Percentiles rank a stretch among this genome's conserved stretches.
Evolutionary conservation across 2,888 invertebrate genomes (phyloP).

Genomic region (Corythucha ciliata): DNA sequence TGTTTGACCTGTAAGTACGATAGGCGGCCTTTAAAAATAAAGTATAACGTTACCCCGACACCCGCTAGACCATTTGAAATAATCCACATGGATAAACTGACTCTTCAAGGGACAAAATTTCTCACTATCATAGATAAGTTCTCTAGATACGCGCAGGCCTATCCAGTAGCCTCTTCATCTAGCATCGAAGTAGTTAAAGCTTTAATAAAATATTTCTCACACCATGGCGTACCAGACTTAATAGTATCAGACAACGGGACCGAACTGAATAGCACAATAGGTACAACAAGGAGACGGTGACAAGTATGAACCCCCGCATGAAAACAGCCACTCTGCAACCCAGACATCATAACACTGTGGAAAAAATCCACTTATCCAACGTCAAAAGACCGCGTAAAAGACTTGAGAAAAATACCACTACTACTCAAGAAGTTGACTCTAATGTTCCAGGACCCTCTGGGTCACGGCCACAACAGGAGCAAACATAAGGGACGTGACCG

Average conservation of each 20-base stretch:
- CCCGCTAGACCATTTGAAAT: constrained; percentile 31
- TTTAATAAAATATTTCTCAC: constrained; percentile 7
- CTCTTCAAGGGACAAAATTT: constrained; percentile 20
- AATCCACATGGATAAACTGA: constrained; percentile 27
- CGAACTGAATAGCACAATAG: constrained; percentile 15
- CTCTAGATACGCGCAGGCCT: constrained; percentile 28
- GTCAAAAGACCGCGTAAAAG: too few species aligned
- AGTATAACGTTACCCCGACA: constrained; percentile 28
- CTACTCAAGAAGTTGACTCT: too few species aligned
- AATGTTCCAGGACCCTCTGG: too few species aligned
- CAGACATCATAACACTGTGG: too few species aligned
- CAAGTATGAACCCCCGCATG: background rate
- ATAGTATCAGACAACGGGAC: constrained; percentile 22
- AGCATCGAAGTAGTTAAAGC: constrained; percentile 10
- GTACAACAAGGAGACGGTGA: background rate
- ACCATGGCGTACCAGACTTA: constrained; percentile 16
- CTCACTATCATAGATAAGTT: constrained; percentile 29
- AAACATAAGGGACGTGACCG: too few species aligned
- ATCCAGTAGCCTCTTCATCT: background rate
- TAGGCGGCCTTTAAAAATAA: constrained; percentile 28
- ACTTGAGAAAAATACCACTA: too few species aligned
- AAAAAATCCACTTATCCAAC: too few species aligned
- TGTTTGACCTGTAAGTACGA: constrained; percentile 31
- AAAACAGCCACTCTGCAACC: too few species aligned
- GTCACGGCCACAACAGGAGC: too few species aligned